A percentile compares a stretch with the other conserved stretches of the same genome.
Evolutionary conservation across 2,113 vertebrate genomes (phyloP).

Genomic region (Otis tarda): DNA sequence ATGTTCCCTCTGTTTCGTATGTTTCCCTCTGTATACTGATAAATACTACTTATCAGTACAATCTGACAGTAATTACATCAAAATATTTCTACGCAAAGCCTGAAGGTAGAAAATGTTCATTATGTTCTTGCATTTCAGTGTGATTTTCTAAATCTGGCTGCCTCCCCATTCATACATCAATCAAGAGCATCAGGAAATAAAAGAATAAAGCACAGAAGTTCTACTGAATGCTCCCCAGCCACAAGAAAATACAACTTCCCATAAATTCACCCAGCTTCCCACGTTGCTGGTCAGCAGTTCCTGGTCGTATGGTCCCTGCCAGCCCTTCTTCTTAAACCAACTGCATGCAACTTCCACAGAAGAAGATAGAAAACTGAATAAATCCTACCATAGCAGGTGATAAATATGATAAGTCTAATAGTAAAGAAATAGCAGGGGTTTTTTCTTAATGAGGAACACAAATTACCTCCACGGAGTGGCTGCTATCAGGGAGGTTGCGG

Average conservation of each 20-base stretch:
- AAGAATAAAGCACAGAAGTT: slow-evolving; percentile 7
- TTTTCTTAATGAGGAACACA: background rate
- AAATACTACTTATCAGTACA: background rate
- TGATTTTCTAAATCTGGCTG: background rate
- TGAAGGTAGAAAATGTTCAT: background rate
- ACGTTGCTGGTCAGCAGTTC: background rate
- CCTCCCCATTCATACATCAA: background rate
- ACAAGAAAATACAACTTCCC: background rate
- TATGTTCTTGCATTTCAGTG: background rate
- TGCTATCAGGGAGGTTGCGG: background rate
- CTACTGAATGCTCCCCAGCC: background rate
- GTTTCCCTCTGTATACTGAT: background rate
- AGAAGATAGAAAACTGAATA: background rate
- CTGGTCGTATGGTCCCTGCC: background rate
- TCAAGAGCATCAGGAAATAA: slow-evolving; percentile 6
- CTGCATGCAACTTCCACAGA: background rate
- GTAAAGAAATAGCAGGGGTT: background rate
- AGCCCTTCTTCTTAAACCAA: background rate
- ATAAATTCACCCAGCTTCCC: background rate
- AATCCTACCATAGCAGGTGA: background rate
- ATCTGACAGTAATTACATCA: background rate
- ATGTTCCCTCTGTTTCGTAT: background rate
- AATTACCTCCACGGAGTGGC: background rate
- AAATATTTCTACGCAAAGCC: background rate
- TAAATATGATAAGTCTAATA: background rate